Conservation (phyloP, 1,140 invertebrate genomes). For the Heliconius himera region DNA sequence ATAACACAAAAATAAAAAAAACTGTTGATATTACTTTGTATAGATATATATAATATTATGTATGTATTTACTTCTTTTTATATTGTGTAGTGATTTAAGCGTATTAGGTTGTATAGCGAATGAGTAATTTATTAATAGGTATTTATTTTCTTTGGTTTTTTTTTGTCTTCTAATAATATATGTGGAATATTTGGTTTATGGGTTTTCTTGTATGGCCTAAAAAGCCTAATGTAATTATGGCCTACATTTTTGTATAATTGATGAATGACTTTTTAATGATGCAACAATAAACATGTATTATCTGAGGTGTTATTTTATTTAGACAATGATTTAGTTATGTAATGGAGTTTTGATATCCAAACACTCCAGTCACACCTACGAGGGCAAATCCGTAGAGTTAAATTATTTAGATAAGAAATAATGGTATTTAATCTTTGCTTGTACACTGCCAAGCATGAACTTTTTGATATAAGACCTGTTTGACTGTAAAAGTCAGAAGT, state of each 20-base stretch:
- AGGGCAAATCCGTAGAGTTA: no score
- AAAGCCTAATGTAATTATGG: constrained; percentile 55
- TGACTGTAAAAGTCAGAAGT: no score
- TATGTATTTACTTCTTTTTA: constrained; percentile 55
- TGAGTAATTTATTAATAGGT: constrained; percentile 52
- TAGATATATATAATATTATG: constrained; percentile 63
- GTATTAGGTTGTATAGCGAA: constrained; percentile 53
- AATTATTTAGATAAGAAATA: no score
- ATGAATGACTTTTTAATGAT: constrained; percentile 62
- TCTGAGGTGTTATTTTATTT: constrained; percentile 43
- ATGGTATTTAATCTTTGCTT: no score
- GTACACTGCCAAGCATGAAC: no score
- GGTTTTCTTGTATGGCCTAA: constrained; percentile 54
- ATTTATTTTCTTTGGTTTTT: constrained; percentile 47
- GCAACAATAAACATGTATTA: constrained; percentile 72
- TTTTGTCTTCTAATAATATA: constrained; percentile 45
- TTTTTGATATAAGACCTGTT: no score
- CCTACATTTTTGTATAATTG: constrained; percentile 59
- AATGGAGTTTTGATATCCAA: no score
- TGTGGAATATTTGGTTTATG: constrained; percentile 28
- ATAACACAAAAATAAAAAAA: constrained; percentile 59
- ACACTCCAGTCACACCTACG: no score
- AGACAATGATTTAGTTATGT: background rate
- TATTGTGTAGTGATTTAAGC: constrained; percentile 48
- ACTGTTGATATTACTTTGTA: constrained; percentile 76